Evolutionary conservation across 2,888 invertebrate species (phyloP).

Genomic region (Ramazzottius varieornatus): DNA sequence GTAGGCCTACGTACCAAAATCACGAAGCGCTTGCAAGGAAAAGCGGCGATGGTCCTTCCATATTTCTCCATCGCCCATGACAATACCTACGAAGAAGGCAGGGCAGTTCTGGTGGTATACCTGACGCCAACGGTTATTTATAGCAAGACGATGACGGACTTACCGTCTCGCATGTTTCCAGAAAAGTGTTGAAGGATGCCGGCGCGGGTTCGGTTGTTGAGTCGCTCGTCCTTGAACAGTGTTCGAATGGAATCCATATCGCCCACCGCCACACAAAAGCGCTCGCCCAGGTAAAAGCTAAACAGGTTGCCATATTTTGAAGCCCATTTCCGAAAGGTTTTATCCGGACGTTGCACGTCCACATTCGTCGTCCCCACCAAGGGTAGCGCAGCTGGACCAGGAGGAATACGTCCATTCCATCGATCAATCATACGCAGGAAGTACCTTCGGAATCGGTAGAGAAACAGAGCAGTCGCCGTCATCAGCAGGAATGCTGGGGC

Average conservation of each 20-base stretch:
- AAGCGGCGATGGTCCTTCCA: slow-evolving; percentile 10
- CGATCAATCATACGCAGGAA: background rate
- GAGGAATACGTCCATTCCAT: background rate
- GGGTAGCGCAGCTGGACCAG: background rate
- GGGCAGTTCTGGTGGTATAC: too few relatives aligned
- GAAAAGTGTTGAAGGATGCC: too few relatives aligned
- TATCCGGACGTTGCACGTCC: background rate
- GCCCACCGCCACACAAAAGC: too few relatives aligned
- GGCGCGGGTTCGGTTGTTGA: too few relatives aligned
- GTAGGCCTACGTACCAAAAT: slow-evolving; percentile 7
- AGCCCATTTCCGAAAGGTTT: background rate
- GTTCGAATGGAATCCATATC: too few relatives aligned
- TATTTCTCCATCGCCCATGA: background rate
- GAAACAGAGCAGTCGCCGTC: background rate
- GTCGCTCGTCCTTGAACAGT: too few relatives aligned
- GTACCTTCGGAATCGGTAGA: background rate
- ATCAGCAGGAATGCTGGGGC: background rate
- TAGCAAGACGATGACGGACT: too few relatives aligned
- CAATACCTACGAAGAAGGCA: too few relatives aligned
- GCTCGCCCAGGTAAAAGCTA: background rate
- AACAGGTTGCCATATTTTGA: background rate
- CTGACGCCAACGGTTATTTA: too few relatives aligned
- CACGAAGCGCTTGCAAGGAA: slow-evolving; percentile 7
- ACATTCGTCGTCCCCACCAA: background rate
- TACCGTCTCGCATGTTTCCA: too few relatives aligned